Base-by-base conservation (phyloP, 2,888 invertebrate genomes). In the Trichogramma evanescens region DNA sequence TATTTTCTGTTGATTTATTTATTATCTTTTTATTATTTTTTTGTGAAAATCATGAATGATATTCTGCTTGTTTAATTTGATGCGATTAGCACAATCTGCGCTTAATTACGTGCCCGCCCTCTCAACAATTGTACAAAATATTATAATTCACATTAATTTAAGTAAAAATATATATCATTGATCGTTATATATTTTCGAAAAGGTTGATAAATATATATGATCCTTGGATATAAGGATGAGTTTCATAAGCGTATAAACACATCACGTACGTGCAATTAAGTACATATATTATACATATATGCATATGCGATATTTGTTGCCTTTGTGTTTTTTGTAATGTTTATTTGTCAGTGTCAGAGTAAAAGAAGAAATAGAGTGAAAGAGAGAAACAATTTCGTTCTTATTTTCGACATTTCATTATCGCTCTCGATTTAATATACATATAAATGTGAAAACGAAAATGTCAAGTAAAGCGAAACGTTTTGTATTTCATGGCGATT, bases 301-400 rank as follows among this genome's bases (percentile, higher is more conserved):
- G 26, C 26, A 26, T 26, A 26, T 26, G 26, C 26, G 26, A 26
- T 26, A 26, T 26, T 26, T 26, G 53, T 50, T 61, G 39, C 54
- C 40, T 13, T 53, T 10, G 58, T 55, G 46, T 55, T 59, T 56
- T 56, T 56, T 55, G 52, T 56, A 60, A 49, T 50, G 44, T 54
- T 56, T 13, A 50, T 57, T 61, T 54, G 42, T 57, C 54, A 43
- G 10, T 57, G 40, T 58, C 58, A 52, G 54, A 54, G 50, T 45
- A 58, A 52, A 64, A 38, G 39, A 59, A 61, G 58, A 65, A 59
- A 59, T 10, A 9, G 38, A 64, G 57, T 64, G 45, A 43, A 9
- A 45, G 45, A 54, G 54, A 46, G 44, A 45, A 46, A 52, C 3
- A 39, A 42, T 10, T 10, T 46, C 10, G n/a, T n/a, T 46, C 46